Evolutionary conservation across 2,113 vertebrate species (phyloP).

Genomic region (Podarcis cretensis): DNA sequence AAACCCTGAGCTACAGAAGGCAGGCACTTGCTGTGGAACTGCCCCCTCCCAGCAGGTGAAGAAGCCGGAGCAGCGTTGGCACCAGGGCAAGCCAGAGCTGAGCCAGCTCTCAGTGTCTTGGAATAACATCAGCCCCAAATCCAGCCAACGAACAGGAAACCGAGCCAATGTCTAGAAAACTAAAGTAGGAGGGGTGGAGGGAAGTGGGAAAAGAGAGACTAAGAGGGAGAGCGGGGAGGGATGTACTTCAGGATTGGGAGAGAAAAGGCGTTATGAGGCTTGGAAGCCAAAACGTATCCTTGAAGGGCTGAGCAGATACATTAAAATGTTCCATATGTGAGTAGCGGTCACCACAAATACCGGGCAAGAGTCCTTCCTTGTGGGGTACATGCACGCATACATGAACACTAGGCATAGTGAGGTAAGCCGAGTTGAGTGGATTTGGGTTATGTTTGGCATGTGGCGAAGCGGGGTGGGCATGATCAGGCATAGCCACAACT

Average conservation of each 20-base stretch:
- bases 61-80: slow-evolving; percentile 30
- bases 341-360: background rate
- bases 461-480: background rate
- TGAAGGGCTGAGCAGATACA: background rate
- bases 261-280: background rate
- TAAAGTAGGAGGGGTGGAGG: background rate
- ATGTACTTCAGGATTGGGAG: background rate
- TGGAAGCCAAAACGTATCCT: background rate
- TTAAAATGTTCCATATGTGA: background rate
- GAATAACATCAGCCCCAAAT: background rate
- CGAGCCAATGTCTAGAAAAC: background rate
- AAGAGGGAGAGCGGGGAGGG: background rate
- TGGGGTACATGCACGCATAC: background rate
- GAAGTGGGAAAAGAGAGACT: background rate
- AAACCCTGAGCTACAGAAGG: background rate
- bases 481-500: background rate
- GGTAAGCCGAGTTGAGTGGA: background rate
- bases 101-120: background rate
- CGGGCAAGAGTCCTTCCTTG: background rate
- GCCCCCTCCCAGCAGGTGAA: slow-evolving; percentile 26
- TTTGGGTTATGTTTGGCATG: background rate
- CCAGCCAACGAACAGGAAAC: background rate
- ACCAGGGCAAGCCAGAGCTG: background rate
- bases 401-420: background rate
- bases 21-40: background rate